Conservation (phyloP, 2,797 vertebrate species). For the Bovichtus variegatus region DNA sequence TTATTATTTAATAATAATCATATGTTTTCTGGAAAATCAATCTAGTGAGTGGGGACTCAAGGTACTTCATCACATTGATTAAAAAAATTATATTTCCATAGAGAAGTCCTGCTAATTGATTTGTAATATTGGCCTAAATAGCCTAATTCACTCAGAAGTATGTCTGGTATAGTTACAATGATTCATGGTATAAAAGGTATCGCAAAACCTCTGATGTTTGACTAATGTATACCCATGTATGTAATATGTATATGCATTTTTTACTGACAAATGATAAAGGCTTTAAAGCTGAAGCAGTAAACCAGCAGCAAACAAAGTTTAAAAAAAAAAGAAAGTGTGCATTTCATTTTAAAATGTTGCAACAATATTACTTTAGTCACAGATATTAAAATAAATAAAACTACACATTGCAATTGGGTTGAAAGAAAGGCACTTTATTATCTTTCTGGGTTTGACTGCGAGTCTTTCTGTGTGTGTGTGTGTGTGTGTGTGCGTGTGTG, state of each 20-base stretch:
- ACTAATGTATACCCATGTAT: neutral
- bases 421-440: neutral
- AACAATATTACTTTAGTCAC: neutral
- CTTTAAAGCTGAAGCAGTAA: neutral
- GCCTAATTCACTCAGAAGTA: neutral
- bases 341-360: neutral
- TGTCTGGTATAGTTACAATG: neutral
- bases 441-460: conserved; percentile 2
- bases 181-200: neutral
- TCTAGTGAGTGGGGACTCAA: neutral
- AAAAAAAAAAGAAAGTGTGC: neutral
- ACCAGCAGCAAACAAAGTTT: neutral
- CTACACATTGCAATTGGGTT: neutral
- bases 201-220: neutral
- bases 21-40: neutral
- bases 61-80: too few species aligned
- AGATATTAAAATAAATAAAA: neutral
- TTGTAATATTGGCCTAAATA: neutral
- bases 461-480: neutral
- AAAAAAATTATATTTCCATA: neutral
- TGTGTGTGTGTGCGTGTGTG: neutral
- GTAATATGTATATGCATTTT: neutral
- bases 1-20: too few species aligned
- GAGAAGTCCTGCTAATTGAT: neutral
- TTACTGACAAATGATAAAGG: neutral